Percentiles rank a stretch among this genome's conserved stretches.
Conservation (phyloP, 2,888 invertebrate genomes). For the Archaeoteleia sp. region DNA sequence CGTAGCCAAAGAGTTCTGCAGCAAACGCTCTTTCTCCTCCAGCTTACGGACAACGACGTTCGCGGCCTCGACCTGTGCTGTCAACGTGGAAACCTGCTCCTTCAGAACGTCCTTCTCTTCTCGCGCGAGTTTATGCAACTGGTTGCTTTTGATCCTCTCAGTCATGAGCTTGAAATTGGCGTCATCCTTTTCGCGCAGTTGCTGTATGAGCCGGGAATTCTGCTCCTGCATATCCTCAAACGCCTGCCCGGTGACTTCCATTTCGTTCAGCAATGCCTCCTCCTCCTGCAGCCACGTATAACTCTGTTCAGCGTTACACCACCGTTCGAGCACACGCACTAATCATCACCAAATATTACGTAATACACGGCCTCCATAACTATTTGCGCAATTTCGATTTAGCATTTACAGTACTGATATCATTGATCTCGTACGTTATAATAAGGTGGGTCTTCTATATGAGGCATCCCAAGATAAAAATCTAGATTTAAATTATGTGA, state of each 20-base stretch:
- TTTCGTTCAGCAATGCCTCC: conserved; percentile 96
- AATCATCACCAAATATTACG: conserved; percentile 35
- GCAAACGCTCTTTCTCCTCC: conserved; percentile 95
- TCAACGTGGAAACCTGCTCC: conserved; percentile 86
- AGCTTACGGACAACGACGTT: conserved; percentile 94
- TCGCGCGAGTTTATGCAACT: conserved; percentile 90
- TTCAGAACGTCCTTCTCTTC: conserved; percentile 96
- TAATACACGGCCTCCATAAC: conserved; percentile 18
- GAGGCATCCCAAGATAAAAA: too few species aligned
- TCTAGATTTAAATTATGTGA: too few species aligned
- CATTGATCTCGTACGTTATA: too few species aligned
- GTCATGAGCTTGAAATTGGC: conserved; percentile 99
- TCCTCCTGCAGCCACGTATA: conserved; percentile 83
- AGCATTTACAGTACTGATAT: conserved; percentile 45
- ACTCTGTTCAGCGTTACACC: conserved; percentile 73
- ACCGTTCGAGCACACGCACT: conserved; percentile 64
- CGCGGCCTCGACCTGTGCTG: conserved; percentile 94
- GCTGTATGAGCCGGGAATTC: conserved; percentile 95
- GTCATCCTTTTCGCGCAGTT: conserved; percentile 96
- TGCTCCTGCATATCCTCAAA: conserved; percentile 99
- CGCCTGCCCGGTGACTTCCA: conserved; percentile 99
- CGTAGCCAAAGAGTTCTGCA: conserved; percentile 93
- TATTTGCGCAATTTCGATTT: conserved; percentile 37
- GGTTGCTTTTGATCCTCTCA: conserved; percentile 96
- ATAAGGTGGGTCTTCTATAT: too few species aligned